A percentile compares a stretch with the other conserved stretches of the same genome.
Evolutionary conservation across 2,888 invertebrate genomes (phyloP).

Genomic region (Scrobipalpa costella): DNA sequence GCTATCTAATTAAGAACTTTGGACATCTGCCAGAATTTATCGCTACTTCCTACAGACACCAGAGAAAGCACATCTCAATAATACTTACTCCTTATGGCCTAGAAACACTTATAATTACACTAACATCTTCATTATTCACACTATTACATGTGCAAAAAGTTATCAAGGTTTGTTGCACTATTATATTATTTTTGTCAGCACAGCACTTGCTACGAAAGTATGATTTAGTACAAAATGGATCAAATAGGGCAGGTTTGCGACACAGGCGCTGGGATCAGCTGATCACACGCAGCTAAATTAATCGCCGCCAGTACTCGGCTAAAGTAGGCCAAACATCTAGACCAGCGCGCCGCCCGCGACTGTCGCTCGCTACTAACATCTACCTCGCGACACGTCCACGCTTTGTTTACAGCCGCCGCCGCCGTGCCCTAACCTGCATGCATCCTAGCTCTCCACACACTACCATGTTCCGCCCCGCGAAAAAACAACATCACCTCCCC

Average conservation of each 20-base stretch:
- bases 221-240: constrained; percentile 32
- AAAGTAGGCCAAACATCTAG: constrained; percentile 78
- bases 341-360: constrained; percentile 55
- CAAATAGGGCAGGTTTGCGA: constrained; percentile 49
- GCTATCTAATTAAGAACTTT: constrained; percentile 64
- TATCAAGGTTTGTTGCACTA: constrained; percentile 12
- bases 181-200: constrained; percentile 7
- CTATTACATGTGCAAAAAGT: constrained; percentile 7
- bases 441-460: constrained; percentile 63
- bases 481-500: constrained; percentile 52
- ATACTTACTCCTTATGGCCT: constrained; percentile 33
- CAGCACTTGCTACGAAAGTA: constrained; percentile 15
- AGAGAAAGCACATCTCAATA: constrained; percentile 33
- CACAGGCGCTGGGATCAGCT: constrained; percentile 72
- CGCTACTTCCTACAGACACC: constrained; percentile 32
- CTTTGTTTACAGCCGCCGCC: constrained; percentile 70
- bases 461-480: constrained; percentile 55
- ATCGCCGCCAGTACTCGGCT: constrained; percentile 68
- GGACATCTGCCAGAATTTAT: constrained; percentile 63
- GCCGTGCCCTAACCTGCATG: constrained; percentile 51
- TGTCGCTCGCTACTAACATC: constrained; percentile 36
- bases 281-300: constrained; percentile 76
- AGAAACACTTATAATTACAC: constrained; percentile 24
- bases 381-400: constrained; percentile 51
- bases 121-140: constrained; percentile 17